Conservation (phyloP, 1,140 invertebrate genomes). For the Glomeris maerens region DNA sequence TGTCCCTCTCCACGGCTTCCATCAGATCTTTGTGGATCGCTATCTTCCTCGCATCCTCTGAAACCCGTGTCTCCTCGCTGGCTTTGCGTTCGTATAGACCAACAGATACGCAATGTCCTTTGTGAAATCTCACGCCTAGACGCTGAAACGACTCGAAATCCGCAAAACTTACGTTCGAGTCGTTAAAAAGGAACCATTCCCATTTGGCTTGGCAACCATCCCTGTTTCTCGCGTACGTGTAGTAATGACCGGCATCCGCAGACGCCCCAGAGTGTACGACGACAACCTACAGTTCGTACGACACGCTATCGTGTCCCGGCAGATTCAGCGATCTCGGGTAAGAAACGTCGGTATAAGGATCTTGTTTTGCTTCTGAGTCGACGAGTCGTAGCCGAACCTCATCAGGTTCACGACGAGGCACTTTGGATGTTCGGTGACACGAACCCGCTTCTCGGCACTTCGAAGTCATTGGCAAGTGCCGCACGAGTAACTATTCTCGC, state of each 20-base stretch:
- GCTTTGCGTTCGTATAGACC: slow-evolving; percentile 44
- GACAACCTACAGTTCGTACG: slow-evolving; percentile 58
- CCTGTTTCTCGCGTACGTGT: slow-evolving; percentile 52
- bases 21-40: slow-evolving; percentile 33
- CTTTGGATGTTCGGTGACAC: slow-evolving; percentile 51
- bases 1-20: slow-evolving; percentile 35
- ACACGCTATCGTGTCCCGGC: slow-evolving; percentile 13
- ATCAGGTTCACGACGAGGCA: slow-evolving; percentile 65
- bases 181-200: slow-evolving; percentile 69
- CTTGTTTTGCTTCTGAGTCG: slow-evolving; percentile 54
- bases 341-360: too few relatives aligned
- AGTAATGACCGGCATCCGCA: slow-evolving; percentile 73
- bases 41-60: slow-evolving; percentile 16
- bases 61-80: slow-evolving; percentile 23
- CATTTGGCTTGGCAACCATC: slow-evolving; percentile 21
- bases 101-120: slow-evolving; percentile 68
- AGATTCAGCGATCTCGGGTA: too few relatives aligned
- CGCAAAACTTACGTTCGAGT: slow-evolving; percentile 47
- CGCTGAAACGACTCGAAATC: slow-evolving; percentile 45
- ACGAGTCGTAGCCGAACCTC: slow-evolving; percentile 60
- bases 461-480: slow-evolving; percentile 54
- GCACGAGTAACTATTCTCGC: slow-evolving; percentile 68
- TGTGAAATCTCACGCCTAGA: slow-evolving; percentile 39
- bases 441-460: slow-evolving; percentile 57
- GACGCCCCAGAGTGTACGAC: slow-evolving; percentile 68